Conservation (phyloP, 2,888 invertebrate genomes). For the Electrophaes corylata region DNA sequence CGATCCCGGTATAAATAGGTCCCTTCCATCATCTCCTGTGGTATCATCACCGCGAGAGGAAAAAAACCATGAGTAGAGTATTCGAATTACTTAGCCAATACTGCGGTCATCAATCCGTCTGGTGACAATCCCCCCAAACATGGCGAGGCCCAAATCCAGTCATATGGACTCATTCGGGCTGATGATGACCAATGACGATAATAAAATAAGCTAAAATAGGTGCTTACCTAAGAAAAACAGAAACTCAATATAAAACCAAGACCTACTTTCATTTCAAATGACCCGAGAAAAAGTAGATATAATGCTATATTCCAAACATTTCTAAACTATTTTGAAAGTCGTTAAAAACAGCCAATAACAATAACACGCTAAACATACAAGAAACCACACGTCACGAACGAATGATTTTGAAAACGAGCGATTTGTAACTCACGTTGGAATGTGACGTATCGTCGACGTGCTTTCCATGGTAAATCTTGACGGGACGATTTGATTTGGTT, state of each 20-base stretch:
- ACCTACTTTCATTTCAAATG: constrained; percentile 7
- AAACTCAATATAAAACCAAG: not conserved
- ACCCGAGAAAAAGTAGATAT: constrained; percentile 12
- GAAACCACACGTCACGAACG: constrained; percentile 61
- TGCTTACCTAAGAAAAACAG: not conserved
- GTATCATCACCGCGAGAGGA: no score
- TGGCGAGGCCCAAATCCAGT: no score
- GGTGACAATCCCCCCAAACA: no score
- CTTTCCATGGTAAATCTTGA: constrained; percentile 43
- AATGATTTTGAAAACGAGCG: constrained; percentile 59
- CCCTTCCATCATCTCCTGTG: no score
- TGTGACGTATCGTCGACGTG: constrained; percentile 51
- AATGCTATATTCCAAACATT: constrained; percentile 10
- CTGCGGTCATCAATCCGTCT: no score
- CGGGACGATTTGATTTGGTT: constrained; percentile 36
- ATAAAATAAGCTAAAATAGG: no score
- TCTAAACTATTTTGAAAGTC: constrained; percentile 26
- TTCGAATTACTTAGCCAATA: no score
- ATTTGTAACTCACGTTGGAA: constrained; percentile 49
- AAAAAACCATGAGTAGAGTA: no score
- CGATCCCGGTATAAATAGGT: no score
- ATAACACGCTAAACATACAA: constrained; percentile 44
- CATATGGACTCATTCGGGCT: no score
- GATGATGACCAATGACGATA: no score
- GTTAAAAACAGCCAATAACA: constrained; percentile 27